These are phyloP conservation scores for Ptilonorhynchus violaceus DNA, from an alignment of 2,113 vertebrate genomes.

Conservation along the genomic window DNA sequence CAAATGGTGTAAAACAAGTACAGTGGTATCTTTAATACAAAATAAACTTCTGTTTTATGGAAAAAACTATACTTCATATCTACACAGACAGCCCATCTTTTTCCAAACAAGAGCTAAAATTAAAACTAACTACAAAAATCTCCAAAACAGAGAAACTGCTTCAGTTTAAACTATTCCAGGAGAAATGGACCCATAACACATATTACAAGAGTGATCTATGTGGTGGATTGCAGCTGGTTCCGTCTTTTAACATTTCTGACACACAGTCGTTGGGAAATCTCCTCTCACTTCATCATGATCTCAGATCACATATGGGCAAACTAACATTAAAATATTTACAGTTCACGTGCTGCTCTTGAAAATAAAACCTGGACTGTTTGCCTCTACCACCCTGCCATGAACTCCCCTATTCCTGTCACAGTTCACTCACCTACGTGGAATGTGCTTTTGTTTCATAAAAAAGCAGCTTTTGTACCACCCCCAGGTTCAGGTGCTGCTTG, in stretches of 20 bases:
- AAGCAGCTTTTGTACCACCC: slow-evolving; percentile 64
- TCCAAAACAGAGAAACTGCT: slow-evolving; percentile 78
- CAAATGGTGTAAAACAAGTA: slow-evolving; percentile 95
- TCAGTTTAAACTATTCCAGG: slow-evolving; percentile 78
- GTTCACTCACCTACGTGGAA: slow-evolving; percentile 70
- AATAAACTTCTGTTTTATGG: slow-evolving; percentile 89
- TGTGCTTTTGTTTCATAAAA: slow-evolving; percentile 70
- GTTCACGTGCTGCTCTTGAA: slow-evolving; percentile 67
- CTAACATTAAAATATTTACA: slow-evolving; percentile 83
- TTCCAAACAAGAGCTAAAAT: slow-evolving; percentile 82
- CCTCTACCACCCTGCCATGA: slow-evolving; percentile 40
- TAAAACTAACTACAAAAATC: slow-evolving; percentile 82
- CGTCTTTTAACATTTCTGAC: slow-evolving; percentile 35
- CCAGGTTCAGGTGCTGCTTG: slow-evolving; percentile 14
- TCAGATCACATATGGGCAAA: slow-evolving; percentile 77
- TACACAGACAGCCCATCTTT: slow-evolving; percentile 82
- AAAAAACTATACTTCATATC: slow-evolving; percentile 86
- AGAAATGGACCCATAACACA: slow-evolving; percentile 78
- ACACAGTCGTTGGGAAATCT: slow-evolving; percentile 26
- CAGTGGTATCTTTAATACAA: slow-evolving; percentile 94
- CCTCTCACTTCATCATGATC: slow-evolving; percentile 70
- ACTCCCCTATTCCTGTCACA: neutral
- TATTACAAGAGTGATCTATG: slow-evolving; percentile 72
- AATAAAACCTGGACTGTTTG: slow-evolving; percentile 68
- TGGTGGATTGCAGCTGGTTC: slow-evolving; percentile 70